Evolutionary conservation across 2,113 vertebrate species (phyloP).

Genomic region (Ailuropoda melanoleuca): DNA sequence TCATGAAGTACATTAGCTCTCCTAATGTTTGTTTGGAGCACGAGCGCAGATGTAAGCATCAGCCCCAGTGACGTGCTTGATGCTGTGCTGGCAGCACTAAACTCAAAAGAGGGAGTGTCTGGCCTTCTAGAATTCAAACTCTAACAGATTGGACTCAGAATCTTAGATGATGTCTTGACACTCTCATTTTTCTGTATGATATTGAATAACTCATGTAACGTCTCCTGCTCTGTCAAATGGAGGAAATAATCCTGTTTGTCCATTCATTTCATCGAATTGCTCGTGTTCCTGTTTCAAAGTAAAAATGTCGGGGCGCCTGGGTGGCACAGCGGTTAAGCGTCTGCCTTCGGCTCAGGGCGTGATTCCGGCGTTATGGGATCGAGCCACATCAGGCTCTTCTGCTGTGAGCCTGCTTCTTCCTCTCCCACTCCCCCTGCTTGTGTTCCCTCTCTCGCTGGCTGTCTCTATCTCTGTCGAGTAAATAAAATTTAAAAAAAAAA

Average conservation of each 20-base stretch:
- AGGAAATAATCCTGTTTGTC: not conserved
- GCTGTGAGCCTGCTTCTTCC: no score
- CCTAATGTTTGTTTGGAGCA: not conserved
- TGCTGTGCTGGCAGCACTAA: not conserved
- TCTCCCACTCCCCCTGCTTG: no score
- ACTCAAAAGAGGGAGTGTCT: not conserved
- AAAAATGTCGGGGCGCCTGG: no score
- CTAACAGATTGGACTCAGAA: not conserved
- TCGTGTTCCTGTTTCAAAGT: conserved; percentile 4
- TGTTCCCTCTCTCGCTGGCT: no score
- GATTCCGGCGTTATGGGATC: no score
- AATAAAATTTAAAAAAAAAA: no score
- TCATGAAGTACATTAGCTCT: not conserved
- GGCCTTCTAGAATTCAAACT: not conserved
- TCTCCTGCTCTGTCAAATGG: conserved; percentile 1
- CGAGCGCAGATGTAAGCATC: not conserved
- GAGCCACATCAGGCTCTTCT: no score
- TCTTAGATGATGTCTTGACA: not conserved
- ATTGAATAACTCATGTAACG: not conserved
- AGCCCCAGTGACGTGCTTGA: not conserved
- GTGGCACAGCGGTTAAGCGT: no score
- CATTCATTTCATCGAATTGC: not conserved
- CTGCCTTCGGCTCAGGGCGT: no score
- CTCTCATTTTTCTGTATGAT: not conserved
- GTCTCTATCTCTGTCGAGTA: no score